A percentile compares a stretch with the other conserved stretches of the same genome.
These are phyloP conservation scores for Lethrus apterus DNA, from an alignment of 1,140 invertebrate species.

Conservation along the genomic window DNA sequence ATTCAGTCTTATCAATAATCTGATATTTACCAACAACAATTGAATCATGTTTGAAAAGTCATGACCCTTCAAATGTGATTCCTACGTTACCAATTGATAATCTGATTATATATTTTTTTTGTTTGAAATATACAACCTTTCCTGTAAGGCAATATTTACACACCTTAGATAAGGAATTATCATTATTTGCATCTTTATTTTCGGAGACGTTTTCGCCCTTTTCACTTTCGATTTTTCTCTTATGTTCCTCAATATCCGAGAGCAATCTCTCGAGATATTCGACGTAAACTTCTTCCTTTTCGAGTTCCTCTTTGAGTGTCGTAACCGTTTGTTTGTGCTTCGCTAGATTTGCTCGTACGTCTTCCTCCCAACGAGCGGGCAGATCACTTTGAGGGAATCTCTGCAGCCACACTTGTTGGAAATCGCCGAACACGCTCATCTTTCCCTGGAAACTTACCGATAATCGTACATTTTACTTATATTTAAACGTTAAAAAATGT, in stretches of 20 bases:
- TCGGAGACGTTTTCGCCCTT: constrained; percentile 25
- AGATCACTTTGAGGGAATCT: constrained; percentile 81
- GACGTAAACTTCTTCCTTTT: constrained; percentile 85
- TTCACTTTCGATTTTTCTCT: constrained; percentile 38
- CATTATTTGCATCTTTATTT: constrained; percentile 30
- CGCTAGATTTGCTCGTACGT: constrained; percentile 77
- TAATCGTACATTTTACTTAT: no score
- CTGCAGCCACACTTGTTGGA: constrained; percentile 79
- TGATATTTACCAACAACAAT: no score
- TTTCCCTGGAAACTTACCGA: no score
- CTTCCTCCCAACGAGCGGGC: constrained; percentile 83
- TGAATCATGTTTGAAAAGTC: no score
- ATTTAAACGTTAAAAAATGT: no score
- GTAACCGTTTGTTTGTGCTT: constrained; percentile 79
- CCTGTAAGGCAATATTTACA: constrained; percentile 27
- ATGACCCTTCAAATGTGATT: no score
- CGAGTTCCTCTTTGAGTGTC: constrained; percentile 71
- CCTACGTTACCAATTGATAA: no score
- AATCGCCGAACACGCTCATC: constrained; percentile 85
- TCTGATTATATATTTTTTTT: no score
- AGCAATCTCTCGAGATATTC: constrained; percentile 77
- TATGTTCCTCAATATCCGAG: constrained; percentile 72
- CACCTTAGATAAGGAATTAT: constrained; percentile 39
- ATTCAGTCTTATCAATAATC: no score
- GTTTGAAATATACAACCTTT: not conserved